phyloP scores from a whole-genome alignment of 2,113 vertebrate species.

The Macrotus californicus region DNA sequence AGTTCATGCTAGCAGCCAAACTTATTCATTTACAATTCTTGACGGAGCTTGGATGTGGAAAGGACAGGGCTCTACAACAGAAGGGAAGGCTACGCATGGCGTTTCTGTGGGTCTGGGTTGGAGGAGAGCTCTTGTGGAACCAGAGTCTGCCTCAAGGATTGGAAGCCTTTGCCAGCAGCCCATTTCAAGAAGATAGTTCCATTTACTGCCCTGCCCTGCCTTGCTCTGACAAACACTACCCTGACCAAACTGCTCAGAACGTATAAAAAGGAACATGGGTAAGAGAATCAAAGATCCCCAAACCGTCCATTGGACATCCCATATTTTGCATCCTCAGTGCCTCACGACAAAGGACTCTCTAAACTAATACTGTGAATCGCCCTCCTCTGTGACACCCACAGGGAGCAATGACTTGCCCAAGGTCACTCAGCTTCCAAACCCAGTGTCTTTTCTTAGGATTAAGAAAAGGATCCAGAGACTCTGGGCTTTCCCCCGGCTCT shows the following conservation, averaged over 20 bases:
- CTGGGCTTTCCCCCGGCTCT: background rate
- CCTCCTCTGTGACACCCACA: background rate
- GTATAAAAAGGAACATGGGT: background rate
- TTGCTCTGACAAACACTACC: background rate
- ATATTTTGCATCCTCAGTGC: background rate
- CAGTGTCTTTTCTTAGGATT: background rate
- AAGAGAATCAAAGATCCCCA: background rate
- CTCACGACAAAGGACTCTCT: rapidly evolving
- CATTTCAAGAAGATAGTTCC: background rate
- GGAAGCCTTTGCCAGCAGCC: background rate
- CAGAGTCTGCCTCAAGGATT: background rate
- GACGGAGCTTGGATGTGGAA: background rate
- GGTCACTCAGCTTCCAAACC: background rate
- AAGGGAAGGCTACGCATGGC: background rate
- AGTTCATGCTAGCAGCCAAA: background rate
- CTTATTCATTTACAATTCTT: background rate
- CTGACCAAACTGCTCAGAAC: background rate
- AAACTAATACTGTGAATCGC: background rate
- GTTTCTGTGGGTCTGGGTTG: too few species aligned
- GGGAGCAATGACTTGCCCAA: background rate
- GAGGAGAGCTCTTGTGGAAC: background rate
- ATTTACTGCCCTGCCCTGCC: background rate
- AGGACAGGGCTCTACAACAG: background rate
- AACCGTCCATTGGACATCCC: background rate
- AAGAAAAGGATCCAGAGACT: background rate